Percentiles rank a stretch among this genome's conserved stretches.
Evolutionary conservation across 2,113 vertebrate species (phyloP).

Genomic region (Irena cyanogastra): DNA sequence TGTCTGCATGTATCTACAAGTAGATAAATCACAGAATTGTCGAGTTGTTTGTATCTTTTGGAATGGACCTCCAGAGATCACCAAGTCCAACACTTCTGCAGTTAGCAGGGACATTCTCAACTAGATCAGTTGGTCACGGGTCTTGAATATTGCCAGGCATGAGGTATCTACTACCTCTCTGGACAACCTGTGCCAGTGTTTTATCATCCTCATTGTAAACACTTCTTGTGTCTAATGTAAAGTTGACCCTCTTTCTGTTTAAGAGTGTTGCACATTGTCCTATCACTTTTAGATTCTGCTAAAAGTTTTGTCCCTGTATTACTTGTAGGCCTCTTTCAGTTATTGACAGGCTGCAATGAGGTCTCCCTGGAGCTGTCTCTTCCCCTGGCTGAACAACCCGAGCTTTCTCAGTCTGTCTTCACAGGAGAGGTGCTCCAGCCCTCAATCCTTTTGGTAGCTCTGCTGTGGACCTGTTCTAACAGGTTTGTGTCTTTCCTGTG

Average conservation of each 20-base stretch:
- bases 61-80: background rate
- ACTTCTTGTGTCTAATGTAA: background rate
- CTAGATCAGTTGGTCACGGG: background rate
- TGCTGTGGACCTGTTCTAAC: background rate
- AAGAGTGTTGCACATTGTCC: background rate
- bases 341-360: fast-evolving
- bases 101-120: background rate
- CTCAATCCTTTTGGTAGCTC: background rate
- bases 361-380: background rate
- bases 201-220: fast-evolving
- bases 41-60: background rate
- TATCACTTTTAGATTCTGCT: background rate
- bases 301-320: background rate
- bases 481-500: background rate
- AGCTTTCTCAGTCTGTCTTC: background rate
- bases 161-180: background rate
- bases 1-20: background rate
- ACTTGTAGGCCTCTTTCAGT: background rate
- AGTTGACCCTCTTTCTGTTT: background rate
- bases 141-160: background rate
- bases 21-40: background rate
- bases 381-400: background rate
- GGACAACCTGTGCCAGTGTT: background rate
- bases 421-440: background rate
- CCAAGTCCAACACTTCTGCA: background rate